phyloP scores from a whole-genome alignment of 2,113 vertebrate species.

The Phalacrocorax aristotelis region DNA sequence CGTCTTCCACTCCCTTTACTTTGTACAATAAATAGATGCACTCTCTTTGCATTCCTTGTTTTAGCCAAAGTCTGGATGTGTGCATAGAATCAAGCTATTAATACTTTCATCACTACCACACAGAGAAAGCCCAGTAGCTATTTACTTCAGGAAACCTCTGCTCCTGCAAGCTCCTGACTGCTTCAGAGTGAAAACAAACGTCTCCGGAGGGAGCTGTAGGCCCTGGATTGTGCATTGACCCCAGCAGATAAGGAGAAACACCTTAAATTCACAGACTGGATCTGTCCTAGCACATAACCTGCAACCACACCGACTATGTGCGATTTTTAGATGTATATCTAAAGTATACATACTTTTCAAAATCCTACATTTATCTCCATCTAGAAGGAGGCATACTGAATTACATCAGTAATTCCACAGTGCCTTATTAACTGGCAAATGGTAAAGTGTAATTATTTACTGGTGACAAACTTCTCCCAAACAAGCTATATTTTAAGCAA shows the following conservation, averaged over 20 bases:
- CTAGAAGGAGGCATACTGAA: not conserved
- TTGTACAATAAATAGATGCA: not conserved
- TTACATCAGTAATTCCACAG: not conserved
- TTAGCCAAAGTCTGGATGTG: not conserved
- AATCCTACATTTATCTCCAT: not conserved
- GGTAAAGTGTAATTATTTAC: not conserved
- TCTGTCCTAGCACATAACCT: not conserved
- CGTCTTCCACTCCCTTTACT: not conserved
- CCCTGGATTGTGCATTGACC: not conserved
- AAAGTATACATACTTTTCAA: not conserved
- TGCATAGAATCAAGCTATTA: not conserved
- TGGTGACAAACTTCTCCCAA: not conserved
- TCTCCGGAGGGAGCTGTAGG: not conserved
- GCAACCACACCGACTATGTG: rapidly evolving
- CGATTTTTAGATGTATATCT: not conserved
- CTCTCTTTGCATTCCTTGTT: not conserved
- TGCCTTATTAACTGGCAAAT: not conserved
- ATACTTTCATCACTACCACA: not conserved
- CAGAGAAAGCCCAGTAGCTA: not conserved
- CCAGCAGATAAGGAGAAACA: not conserved
- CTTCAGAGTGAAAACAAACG: rapidly evolving
- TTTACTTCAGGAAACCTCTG: not conserved
- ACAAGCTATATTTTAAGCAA: not conserved
- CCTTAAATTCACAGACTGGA: not conserved
- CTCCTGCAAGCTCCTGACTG: not conserved